Conservation (phyloP, 2,888 invertebrate species). For the Lepidochrysops patricia region DNA sequence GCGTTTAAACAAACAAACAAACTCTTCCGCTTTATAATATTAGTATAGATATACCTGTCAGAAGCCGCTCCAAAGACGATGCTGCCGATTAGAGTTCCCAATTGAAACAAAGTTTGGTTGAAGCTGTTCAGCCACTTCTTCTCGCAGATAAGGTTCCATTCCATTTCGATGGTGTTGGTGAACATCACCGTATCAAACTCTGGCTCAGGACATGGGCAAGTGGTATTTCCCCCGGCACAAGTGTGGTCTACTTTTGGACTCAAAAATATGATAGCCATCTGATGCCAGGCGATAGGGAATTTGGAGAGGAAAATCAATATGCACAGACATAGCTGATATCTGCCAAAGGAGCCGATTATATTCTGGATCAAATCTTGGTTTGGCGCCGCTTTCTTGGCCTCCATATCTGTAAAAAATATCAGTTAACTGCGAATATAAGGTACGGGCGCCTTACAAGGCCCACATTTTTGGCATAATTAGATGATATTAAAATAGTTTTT, state of each 20-base stretch:
- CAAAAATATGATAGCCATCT: conserved; percentile 68
- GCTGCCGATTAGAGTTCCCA: conserved; percentile 83
- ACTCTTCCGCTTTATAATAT: too few species aligned
- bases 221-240: conserved; percentile 36
- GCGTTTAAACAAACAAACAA: conserved; percentile 33
- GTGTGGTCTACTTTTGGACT: conserved; percentile 53
- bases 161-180: conserved; percentile 79
- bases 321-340: conserved; percentile 62
- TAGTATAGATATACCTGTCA: conserved; percentile 82
- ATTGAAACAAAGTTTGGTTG: conserved; percentile 83
- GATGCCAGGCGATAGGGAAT: conserved; percentile 66
- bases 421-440: too few species aligned
- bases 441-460: too few species aligned
- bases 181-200: conserved; percentile 79
- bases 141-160: conserved; percentile 85
- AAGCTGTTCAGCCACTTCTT: conserved; percentile 77
- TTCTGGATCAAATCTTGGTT: conserved; percentile 49
- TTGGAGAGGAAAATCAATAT: conserved; percentile 54
- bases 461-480: too few species aligned
- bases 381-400: conserved; percentile 26
- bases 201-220: conserved; percentile 74
- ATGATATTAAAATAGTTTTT: too few species aligned
- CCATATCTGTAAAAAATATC: conserved; percentile 28
- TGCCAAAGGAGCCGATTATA: conserved; percentile 65
- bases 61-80: conserved; percentile 82